Conservation (phyloP, 2,888 invertebrate species). For the Drosophila mayaguana region DNA sequence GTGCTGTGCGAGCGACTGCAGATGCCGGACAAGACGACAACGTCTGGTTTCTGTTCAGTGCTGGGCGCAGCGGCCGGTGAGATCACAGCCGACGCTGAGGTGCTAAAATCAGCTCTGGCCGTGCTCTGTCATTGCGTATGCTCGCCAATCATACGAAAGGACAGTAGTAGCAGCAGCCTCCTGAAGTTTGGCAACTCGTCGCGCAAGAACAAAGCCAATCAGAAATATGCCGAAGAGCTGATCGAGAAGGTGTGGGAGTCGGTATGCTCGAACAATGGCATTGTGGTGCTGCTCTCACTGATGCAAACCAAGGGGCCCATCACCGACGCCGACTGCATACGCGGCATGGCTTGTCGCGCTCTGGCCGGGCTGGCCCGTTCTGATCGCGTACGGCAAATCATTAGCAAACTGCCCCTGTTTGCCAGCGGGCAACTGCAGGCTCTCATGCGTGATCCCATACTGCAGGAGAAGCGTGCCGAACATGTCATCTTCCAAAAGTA, state of each 20-base stretch:
- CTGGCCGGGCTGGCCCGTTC: slow-evolving; percentile 97
- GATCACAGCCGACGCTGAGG: slow-evolving; percentile 95
- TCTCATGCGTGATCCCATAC: slow-evolving; percentile 98
- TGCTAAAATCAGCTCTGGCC: slow-evolving; percentile 95
- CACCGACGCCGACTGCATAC: slow-evolving; percentile 97
- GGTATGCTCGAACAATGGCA: slow-evolving; percentile 96
- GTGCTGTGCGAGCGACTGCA: slow-evolving; percentile 91
- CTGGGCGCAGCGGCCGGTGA: slow-evolving; percentile 96
- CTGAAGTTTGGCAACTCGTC: slow-evolving; percentile 76
- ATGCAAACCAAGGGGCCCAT: slow-evolving; percentile 97
- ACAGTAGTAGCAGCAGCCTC: slow-evolving; percentile 64
- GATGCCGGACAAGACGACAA: slow-evolving; percentile 91
- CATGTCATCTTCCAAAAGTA: slow-evolving; percentile 98
- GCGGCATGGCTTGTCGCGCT: slow-evolving; percentile 96
- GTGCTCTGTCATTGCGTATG: slow-evolving; percentile 97
- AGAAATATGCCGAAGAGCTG: slow-evolving; percentile 92
- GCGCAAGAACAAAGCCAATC: slow-evolving; percentile 86
- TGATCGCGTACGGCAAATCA: slow-evolving; percentile 96
- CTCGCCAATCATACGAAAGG: slow-evolving; percentile 90
- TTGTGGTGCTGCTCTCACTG: slow-evolving; percentile 95
- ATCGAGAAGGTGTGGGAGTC: slow-evolving; percentile 97
- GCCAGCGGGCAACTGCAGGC: slow-evolving; percentile 96
- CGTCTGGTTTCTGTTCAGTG: slow-evolving; percentile 92
- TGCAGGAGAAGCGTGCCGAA: slow-evolving; percentile 97
- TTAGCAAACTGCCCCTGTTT: slow-evolving; percentile 97